A percentile compares a stretch with the other conserved stretches of the same genome.
phyloP scores from a whole-genome alignment of 2,888 invertebrate genomes.

The Tetanocera ferruginea region DNA sequence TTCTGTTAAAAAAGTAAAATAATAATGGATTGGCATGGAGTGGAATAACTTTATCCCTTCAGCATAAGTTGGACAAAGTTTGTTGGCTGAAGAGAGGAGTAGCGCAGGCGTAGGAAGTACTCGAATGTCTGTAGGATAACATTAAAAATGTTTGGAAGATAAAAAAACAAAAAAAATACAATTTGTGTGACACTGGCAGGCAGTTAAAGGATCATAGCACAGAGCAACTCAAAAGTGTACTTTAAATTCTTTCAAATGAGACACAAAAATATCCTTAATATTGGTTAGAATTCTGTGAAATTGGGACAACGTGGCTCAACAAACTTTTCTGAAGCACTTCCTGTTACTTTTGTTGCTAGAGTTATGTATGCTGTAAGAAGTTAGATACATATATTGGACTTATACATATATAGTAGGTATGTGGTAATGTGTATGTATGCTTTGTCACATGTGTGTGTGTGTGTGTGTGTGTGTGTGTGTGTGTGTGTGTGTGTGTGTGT shows the following conservation, averaged over 20 bases:
- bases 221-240: conserved; percentile 59
- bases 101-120: neutral
- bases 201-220: conserved; percentile 33
- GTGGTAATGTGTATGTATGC: no score
- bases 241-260: conserved; percentile 68
- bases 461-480: neutral
- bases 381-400: neutral
- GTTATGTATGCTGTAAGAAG: neutral
- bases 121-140: conserved; percentile 25
- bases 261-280: conserved; percentile 29
- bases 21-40: conserved; percentile 22
- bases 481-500: neutral
- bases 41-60: conserved; percentile 56
- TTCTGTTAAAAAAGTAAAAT: conserved; percentile 9
- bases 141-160: conserved; percentile 40
- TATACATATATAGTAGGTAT: no score
- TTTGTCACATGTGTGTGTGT: neutral
- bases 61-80: conserved; percentile 34
- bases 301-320: conserved; percentile 3
- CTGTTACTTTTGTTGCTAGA: neutral
- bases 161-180: conserved; percentile 20
- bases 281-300: neutral
- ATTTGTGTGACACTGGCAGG: conserved; percentile 27
- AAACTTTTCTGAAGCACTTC: neutral
- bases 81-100: neutral